These are phyloP conservation scores for Euschistus heros DNA, from an alignment of 1,140 invertebrate species.

Conservation along the genomic window DNA sequence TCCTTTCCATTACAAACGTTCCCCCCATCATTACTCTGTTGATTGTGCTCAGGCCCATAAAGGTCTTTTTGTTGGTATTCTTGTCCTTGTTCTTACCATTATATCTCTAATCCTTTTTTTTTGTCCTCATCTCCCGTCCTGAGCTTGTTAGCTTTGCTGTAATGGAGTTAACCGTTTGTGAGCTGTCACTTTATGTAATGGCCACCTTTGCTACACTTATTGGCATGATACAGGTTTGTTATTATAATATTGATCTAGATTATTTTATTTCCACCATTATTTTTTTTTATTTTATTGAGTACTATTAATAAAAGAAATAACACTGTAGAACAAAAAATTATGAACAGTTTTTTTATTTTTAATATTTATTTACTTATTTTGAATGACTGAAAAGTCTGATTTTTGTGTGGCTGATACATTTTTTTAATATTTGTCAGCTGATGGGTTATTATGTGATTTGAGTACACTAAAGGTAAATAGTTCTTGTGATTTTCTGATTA, in stretches of 20 bases:
- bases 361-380: no score
- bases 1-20: conserved; percentile 54
- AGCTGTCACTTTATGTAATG: conserved; percentile 75
- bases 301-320: neutral
- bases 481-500: neutral
- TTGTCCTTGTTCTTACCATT: conserved; percentile 84
- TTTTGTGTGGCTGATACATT: no score
- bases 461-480: no score
- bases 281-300: neutral
- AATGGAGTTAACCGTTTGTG: conserved; percentile 83
- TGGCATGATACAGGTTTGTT: conserved; percentile 60
- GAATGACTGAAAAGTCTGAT: no score
- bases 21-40: conserved; percentile 84
- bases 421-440: no score
- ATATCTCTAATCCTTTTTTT: conserved; percentile 90
- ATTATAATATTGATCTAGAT: neutral
- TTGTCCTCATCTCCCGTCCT: conserved; percentile 78
- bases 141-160: conserved; percentile 76
- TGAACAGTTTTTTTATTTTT: no score
- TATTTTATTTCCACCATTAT: no score
- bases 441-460: no score
- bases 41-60: conserved; percentile 90
- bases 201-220: conserved; percentile 74
- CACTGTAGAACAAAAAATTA: neutral
- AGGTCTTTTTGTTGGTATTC: conserved; percentile 84